Percentiles rank a stretch among this genome's conserved stretches.
Conservation (phyloP, 2,797 vertebrate species). For the Sarcophilus harrisii region DNA sequence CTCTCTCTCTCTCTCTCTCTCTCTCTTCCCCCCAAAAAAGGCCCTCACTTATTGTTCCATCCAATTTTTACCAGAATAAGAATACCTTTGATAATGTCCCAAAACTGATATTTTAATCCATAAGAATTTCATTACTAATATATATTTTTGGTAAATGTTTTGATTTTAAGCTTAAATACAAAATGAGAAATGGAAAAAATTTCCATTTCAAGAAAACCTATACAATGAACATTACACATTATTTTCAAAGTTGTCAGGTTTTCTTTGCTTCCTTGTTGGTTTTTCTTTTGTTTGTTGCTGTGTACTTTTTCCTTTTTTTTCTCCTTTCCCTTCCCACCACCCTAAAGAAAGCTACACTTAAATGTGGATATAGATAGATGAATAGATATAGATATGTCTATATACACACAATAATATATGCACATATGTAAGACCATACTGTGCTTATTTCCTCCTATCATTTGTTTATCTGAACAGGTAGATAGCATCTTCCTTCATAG, state of each 20-base stretch:
- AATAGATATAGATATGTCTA: no score
- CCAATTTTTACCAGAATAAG: not conserved
- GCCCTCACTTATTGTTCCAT: not conserved
- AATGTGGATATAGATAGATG: not conserved
- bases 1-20: no score
- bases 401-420: no score
- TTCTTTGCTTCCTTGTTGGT: not conserved
- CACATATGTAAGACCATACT: not conserved
- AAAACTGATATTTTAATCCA: not conserved
- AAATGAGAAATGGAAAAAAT: not conserved
- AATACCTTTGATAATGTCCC: not conserved
- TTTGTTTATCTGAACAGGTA: not conserved
- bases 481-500: not conserved
- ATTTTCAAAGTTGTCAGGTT: not conserved
- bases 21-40: not conserved
- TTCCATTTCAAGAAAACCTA: not conserved
- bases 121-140: not conserved
- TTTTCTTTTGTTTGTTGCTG: not conserved
- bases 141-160: not conserved
- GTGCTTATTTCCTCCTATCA: not conserved
- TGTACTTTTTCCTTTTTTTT: not conserved
- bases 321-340: no score
- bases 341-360: not conserved
- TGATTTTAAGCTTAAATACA: not conserved
- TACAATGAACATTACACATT: not conserved